Evolutionary conservation across 2,888 invertebrate species (phyloP), one percentile per base, ranked within the genome.

Genomic region (Antheraea yamamai): DNA sequence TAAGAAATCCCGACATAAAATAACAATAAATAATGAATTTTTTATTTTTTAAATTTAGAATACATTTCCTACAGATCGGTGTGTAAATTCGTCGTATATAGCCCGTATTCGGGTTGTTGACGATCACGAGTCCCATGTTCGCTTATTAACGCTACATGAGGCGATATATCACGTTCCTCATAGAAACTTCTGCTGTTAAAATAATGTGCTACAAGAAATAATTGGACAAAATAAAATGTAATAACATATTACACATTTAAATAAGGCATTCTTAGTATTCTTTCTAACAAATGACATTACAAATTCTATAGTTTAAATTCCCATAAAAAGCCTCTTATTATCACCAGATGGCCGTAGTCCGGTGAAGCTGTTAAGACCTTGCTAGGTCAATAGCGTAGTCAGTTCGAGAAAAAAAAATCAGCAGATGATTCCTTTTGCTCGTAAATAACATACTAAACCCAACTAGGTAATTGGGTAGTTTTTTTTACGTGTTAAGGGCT

Each of bases 101-200:
- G 79, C 4, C 85, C 73, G 85, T 79, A 82, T 78, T 70, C 79
- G 84, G 75, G 92, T 93, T 92, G 90, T 91, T 89, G 93, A 93
- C 94, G 91, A 90, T 94, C 94, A 93, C 94, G 94, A 94, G 90
- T 87, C 85, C 83, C 85, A 87, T 93, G 94, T 94, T 90, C 93
- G 89, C 93, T 93, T 94, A 94, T 94, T 94, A 94, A 94, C 94
- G 92, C 92, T 90, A 90, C 91, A 90, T 91, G 85, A 78, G 92
- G 90, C 92, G 92, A 94, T 94, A 93, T 92, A 93, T 94, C 93
- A 94, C 93, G 91, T 90, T 61, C 88, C 88, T 91, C 91, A 92
- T 91, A 92, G 90, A 90, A 85, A 85, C 87, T 84, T 84, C 4
- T 64, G 14, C 23, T 12, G 26, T 26, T 26, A 64, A 64, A 23